Evolutionary conservation across 1,140 invertebrate genomes (phyloP).

Genomic region (Arion vulgaris): DNA sequence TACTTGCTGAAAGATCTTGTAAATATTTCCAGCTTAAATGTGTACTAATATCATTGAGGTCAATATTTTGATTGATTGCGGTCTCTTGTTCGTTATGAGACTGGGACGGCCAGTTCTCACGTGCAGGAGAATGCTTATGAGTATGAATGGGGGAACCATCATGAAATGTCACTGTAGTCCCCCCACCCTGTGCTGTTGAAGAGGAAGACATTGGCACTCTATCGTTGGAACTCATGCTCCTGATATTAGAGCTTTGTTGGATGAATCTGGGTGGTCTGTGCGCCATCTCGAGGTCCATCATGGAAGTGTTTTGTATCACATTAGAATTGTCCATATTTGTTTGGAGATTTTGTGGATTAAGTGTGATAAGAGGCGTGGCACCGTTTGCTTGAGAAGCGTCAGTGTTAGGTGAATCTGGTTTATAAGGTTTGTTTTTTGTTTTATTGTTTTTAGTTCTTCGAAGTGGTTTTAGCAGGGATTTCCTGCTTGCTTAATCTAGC

Average conservation of each 20-base stretch:
- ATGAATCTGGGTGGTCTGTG: not conserved
- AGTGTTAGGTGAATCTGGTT: slow-evolving; percentile 25
- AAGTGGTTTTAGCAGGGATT: slow-evolving; percentile 51
- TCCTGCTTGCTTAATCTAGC: slow-evolving; percentile 49
- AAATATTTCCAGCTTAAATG: slow-evolving; percentile 46
- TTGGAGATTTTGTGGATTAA: slow-evolving; percentile 27
- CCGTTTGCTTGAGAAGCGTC: not conserved
- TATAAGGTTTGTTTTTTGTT: not conserved
- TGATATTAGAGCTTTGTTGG: slow-evolving; percentile 5
- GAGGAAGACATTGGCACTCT: not conserved
- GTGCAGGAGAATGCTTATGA: not conserved
- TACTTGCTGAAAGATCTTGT: slow-evolving; percentile 38
- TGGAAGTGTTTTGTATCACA: slow-evolving; percentile 24
- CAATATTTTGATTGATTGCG: slow-evolving; percentile 19
- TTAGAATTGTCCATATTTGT: not conserved
- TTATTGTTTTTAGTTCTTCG: slow-evolving; percentile 34
- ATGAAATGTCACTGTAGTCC: not conserved
- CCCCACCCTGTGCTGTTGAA: too few relatives aligned
- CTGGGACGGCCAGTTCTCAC: slow-evolving; percentile 15
- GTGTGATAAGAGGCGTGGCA: slow-evolving; percentile 25
- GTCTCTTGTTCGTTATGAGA: not conserved
- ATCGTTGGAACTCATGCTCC: not conserved
- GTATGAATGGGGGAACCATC: not conserved
- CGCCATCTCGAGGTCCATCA: not conserved
- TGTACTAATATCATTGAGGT: slow-evolving; percentile 44